Conservation (phyloP, 2,797 vertebrate genomes). For the Gobio occitaniae region DNA sequence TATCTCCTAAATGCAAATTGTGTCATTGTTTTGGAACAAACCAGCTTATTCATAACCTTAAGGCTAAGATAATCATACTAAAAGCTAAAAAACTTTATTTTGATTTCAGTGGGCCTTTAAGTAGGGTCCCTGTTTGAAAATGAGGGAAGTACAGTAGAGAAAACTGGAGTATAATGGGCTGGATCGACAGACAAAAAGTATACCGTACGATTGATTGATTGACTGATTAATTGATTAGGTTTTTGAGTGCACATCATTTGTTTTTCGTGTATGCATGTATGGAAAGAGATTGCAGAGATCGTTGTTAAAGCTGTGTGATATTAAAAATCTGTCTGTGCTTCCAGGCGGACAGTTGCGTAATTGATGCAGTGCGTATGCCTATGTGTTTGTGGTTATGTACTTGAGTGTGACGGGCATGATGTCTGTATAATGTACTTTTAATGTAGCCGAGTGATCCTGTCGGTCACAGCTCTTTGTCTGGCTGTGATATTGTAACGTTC, state of each 20-base stretch:
- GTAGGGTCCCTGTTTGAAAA: neutral
- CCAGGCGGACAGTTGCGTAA: conserved; percentile 2
- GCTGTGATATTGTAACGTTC: conserved; percentile 40
- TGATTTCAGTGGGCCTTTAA: too few relatives aligned
- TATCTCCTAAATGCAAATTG: too few relatives aligned
- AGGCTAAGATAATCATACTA: too few relatives aligned
- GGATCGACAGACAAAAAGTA: neutral
- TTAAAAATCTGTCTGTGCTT: conserved; percentile 19
- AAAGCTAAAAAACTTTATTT: too few relatives aligned
- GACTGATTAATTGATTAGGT: neutral
- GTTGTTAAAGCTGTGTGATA: neutral
- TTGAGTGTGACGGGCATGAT: conserved; percentile 19
- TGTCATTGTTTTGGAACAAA: too few relatives aligned
- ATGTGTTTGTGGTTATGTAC: conserved; percentile 17
- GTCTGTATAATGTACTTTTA: conserved; percentile 53
- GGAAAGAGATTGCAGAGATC: neutral
- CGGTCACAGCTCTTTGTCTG: conserved; percentile 60
- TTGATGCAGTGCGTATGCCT: conserved; percentile 18
- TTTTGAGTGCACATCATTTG: neutral
- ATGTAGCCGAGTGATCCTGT: conserved; percentile 47
- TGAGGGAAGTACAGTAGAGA: neutral
- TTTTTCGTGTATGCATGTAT: neutral
- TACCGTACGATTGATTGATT: neutral
- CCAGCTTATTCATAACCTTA: too few relatives aligned
- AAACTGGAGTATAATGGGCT: neutral